Percentiles rank a stretch among this genome's conserved stretches.
Evolutionary conservation across 1,140 invertebrate species (phyloP).

Genomic region (Onthophagus taurus): DNA sequence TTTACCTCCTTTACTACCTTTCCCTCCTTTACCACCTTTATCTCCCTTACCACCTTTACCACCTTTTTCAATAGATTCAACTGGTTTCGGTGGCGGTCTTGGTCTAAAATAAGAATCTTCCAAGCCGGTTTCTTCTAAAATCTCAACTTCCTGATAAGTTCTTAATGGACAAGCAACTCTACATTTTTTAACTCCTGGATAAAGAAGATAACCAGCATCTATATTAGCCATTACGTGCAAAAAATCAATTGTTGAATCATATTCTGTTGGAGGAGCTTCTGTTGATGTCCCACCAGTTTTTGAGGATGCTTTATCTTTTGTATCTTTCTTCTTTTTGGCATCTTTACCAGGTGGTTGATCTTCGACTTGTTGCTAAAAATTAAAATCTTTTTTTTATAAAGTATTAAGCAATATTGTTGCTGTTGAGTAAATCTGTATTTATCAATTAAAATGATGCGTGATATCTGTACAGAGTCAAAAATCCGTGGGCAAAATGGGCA

Average conservation of each 20-base stretch:
- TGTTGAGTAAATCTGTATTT: too few relatives aligned
- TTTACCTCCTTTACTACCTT: neutral
- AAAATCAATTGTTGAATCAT: conserved; percentile 4
- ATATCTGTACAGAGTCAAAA: too few relatives aligned
- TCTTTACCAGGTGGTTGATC: neutral
- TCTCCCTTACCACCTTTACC: conserved; percentile 5
- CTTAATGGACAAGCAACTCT: conserved; percentile 22
- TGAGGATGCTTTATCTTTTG: conserved; percentile 5
- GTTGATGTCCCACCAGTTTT: conserved; percentile 1
- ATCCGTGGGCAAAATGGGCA: too few relatives aligned
- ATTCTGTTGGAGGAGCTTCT: conserved; percentile 8
- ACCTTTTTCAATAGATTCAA: conserved; percentile 11
- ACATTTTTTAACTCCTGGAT: conserved; percentile 26
- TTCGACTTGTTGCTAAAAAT: neutral
- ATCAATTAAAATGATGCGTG: too few relatives aligned
- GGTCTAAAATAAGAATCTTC: conserved; percentile 28
- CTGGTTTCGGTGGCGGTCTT: conserved; percentile 13
- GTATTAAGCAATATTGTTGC: neutral
- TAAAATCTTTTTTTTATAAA: conserved; percentile 7
- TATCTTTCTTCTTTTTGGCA: conserved; percentile 1
- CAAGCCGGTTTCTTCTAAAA: conserved; percentile 19
- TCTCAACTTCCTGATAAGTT: conserved; percentile 27
- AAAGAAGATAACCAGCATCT: conserved; percentile 23
- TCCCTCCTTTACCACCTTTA: neutral
- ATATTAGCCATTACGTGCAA: conserved; percentile 29